Conservation (phyloP, 1,140 invertebrate genomes). For the Leptinotarsa lineolata region DNA sequence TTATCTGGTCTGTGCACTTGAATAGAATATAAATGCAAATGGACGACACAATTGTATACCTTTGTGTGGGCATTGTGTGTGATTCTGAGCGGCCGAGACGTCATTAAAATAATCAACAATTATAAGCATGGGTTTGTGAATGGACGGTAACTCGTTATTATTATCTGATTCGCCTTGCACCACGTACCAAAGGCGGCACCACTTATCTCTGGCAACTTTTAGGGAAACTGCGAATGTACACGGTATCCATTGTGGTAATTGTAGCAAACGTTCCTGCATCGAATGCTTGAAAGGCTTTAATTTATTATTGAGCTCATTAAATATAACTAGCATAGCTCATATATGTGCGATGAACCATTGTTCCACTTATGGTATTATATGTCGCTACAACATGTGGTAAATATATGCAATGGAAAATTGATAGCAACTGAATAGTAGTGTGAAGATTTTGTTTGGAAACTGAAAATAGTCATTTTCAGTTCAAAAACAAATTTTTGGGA, state of each 20-base stretch:
- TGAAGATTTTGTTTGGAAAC: no score
- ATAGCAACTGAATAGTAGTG: no score
- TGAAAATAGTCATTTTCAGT: no score
- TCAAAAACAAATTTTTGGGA: no score
- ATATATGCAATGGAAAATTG: no score
- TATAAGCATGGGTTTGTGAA: conserved; percentile 45
- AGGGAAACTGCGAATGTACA: conserved; percentile 31
- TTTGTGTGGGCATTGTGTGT: conserved; percentile 50
- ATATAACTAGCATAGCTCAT: background rate
- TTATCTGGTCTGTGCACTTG: conserved; percentile 45
- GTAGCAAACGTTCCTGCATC: conserved; percentile 2
- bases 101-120: conserved; percentile 55
- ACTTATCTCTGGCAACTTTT: conserved; percentile 32
- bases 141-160: conserved; percentile 44
- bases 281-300: conserved; percentile 6
- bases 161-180: conserved; percentile 45
- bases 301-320: background rate
- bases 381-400: no score
- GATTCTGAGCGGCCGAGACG: conserved; percentile 47
- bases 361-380: background rate
- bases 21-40: conserved; percentile 54
- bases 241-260: conserved; percentile 26
- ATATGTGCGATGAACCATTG: conserved; percentile 1
- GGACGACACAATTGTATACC: conserved; percentile 51
- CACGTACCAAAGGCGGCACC: conserved; percentile 30